Percentiles rank a stretch among this genome's conserved stretches.
phyloP scores from a whole-genome alignment of 2,113 vertebrate genomes.

The Leiothrix lutea region DNA sequence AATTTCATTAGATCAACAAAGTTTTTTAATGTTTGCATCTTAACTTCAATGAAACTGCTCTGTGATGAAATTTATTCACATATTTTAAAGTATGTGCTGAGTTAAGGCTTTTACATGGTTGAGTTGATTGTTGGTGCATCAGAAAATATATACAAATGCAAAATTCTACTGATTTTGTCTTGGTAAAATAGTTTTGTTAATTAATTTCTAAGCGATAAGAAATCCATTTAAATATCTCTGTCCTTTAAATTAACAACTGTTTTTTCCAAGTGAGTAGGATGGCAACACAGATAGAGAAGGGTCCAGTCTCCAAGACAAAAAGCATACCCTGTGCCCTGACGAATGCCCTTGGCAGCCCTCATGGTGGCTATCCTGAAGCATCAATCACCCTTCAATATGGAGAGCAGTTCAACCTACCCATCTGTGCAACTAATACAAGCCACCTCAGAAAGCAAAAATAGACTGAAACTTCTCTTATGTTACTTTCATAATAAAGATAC shows the following conservation, averaged over 20 bases:
- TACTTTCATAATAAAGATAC: not conserved
- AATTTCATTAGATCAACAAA: not conserved
- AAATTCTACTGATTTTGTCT: not conserved
- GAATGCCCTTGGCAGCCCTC: not conserved
- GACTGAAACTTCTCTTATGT: not conserved
- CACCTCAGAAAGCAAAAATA: not conserved
- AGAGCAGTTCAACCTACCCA: not conserved
- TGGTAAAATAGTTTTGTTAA: not conserved
- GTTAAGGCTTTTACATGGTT: not conserved
- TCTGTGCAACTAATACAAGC: not conserved
- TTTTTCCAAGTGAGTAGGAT: not conserved
- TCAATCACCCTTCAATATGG: not conserved
- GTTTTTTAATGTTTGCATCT: not conserved
- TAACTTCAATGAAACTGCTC: not conserved
- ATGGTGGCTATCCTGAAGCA: not conserved
- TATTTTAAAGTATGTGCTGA: not conserved
- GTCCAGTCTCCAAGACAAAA: not conserved
- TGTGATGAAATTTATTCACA: not conserved
- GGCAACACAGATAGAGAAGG: not conserved
- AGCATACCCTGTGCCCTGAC: not conserved
- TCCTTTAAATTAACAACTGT: not conserved
- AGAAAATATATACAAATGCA: not conserved
- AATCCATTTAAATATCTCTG: not conserved
- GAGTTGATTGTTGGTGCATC: not conserved
- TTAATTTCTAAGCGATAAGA: not conserved